Conservation (phyloP, 2,888 invertebrate species). For the Andrena fulva region DNA sequence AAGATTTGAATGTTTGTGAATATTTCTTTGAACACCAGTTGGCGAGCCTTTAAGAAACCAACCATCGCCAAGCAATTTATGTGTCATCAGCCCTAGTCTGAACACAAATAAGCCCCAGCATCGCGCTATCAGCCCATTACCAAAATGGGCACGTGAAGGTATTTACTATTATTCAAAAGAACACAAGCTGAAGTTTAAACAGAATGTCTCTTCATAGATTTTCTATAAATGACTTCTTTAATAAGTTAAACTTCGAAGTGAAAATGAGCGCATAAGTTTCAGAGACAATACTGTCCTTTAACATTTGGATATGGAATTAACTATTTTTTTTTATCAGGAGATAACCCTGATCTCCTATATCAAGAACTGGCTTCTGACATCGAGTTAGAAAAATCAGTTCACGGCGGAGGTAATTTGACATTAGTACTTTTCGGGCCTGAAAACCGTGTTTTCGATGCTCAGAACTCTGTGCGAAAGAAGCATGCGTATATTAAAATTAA, state of each 20-base stretch:
- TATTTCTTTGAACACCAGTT: slow-evolving; percentile 81
- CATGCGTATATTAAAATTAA: slow-evolving; percentile 56
- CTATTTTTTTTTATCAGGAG: slow-evolving; percentile 84
- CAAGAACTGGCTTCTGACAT: slow-evolving; percentile 86
- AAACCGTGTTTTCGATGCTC: slow-evolving; percentile 32
- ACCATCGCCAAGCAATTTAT: slow-evolving; percentile 85
- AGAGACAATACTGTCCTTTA: neutral
- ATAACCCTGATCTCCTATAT: slow-evolving; percentile 87
- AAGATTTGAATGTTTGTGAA: slow-evolving; percentile 38
- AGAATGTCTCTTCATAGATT: neutral
- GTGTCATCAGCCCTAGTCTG: slow-evolving; percentile 84
- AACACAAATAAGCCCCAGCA: slow-evolving; percentile 80
- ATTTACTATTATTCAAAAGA: slow-evolving; percentile 72
- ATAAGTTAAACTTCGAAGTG: neutral
- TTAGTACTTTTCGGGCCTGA: slow-evolving; percentile 30
- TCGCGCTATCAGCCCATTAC: slow-evolving; percentile 86
- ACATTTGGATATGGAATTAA: slow-evolving; percentile 40
- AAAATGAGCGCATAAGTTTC: slow-evolving; percentile 10
- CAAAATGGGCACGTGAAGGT: slow-evolving; percentile 87
- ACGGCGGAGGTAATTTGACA: slow-evolving; percentile 79
- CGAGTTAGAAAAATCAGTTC: slow-evolving; percentile 79
- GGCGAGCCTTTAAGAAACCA: slow-evolving; percentile 86
- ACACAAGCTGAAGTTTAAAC: slow-evolving; percentile 18
- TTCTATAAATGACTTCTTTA: neutral
- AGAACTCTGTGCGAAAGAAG: slow-evolving; percentile 40